Base-by-base conservation (phyloP, 2,888 invertebrate species). In the Lapara coniferarum region DNA sequence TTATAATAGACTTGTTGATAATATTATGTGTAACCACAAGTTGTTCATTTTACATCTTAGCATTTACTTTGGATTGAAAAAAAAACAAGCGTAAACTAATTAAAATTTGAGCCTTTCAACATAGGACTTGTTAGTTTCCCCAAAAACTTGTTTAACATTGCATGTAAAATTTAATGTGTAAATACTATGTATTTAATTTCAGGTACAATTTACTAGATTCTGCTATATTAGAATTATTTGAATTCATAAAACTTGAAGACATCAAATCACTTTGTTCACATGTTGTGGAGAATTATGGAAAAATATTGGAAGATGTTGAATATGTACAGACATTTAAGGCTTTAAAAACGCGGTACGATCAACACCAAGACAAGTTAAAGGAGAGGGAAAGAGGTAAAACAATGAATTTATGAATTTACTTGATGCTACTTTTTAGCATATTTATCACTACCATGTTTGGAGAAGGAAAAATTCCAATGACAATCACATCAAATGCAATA, bases 301-400 rank as follows among this genome's bases (percentile, higher is more conserved):
- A 98, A 92, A 96, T 97, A 81, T 94, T 99, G 85, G 98, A 99
- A 88, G 97, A 97, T 85, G 97, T 99, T 82, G 97, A 98, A 89
- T 99, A 99, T 94, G 99, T 99, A 83, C 98, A 98, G 94, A 99
- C 99, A 52, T 99, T 99, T 92, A 98, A 98, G 92, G 96, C 97
- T 77, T 95, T 99, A 78, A 98, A 98, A 93, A 90, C 96, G 78
- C 96, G 97, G 75, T 98, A 98, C 83, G 98, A 98, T 87, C 98
- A 98, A 88, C 97, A 98, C 88, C 97, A 97, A 89, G 98, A 98
- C 85, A 96, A 98, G 88, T 90, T 97, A 75, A 98, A 97, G 91
- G 98, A 98, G 88, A 95, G 97, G 77, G 97, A 97, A 77, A 95
- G 97, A 94, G 95, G 96, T 87, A 89, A 82, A 85, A 78, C 3